Evolutionary conservation across 2,113 vertebrate species (phyloP).

Genomic region (Fregata magnificens): DNA sequence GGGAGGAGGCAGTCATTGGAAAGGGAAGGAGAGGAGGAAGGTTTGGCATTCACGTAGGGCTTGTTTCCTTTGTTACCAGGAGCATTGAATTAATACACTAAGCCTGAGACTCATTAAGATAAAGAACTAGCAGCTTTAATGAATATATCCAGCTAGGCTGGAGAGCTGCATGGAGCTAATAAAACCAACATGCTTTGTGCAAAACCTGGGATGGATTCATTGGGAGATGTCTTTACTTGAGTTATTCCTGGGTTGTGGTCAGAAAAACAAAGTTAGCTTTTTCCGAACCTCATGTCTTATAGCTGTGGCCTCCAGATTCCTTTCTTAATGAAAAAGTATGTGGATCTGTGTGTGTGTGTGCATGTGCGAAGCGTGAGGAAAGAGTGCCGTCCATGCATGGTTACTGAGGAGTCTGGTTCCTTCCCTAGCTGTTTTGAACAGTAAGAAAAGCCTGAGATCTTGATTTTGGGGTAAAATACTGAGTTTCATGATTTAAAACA

Average conservation of each 20-base stretch:
- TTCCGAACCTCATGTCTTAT: not conserved
- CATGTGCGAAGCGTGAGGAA: not conserved
- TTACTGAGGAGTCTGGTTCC: not conserved
- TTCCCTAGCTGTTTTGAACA: not conserved
- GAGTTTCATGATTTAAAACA: not conserved
- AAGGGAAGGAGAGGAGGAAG: conserved; percentile 11
- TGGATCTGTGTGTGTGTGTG: not conserved
- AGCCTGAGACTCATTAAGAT: conserved; percentile 68
- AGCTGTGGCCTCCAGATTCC: not conserved
- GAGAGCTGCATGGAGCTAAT: conserved; percentile 60
- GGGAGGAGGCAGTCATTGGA: not conserved
- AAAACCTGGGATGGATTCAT: conserved; percentile 56
- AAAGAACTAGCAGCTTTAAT: conserved; percentile 68
- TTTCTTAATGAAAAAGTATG: not conserved
- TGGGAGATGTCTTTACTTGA: not conserved
- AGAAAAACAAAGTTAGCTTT: not conserved
- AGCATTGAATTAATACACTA: conserved; percentile 56
- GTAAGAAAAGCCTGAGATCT: not conserved
- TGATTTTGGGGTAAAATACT: not conserved
- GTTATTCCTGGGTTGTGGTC: not conserved
- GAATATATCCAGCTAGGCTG: conserved; percentile 65
- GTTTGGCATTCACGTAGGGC: conserved; percentile 13
- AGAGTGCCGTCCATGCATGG: fast-evolving
- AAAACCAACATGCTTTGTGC: conserved; percentile 42
- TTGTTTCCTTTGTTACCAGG: conserved; percentile 58